Evolutionary conservation across 2,797 vertebrate species (phyloP).

Genomic region (Streptopelia turtur): DNA sequence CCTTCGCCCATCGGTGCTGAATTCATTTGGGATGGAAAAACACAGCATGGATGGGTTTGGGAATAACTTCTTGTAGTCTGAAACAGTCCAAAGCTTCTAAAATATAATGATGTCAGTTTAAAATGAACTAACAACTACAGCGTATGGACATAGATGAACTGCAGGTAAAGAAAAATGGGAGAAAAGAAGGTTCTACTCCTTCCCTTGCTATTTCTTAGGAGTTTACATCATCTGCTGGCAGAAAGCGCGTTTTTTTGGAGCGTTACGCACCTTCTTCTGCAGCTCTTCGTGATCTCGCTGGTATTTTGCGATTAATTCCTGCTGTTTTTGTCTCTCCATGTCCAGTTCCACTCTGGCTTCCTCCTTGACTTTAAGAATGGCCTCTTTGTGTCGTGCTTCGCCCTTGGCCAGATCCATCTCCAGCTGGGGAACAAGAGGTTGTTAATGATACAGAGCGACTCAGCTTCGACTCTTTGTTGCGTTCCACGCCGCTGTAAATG

Average conservation of each 20-base stretch:
- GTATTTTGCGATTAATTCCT: constrained; percentile 77
- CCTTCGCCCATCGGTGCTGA: too few relatives aligned
- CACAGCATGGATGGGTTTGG: not conserved
- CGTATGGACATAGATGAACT: not conserved
- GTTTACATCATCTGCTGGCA: not conserved
- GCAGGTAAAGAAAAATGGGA: not conserved
- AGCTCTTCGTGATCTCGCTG: constrained; percentile 78
- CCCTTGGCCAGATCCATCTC: constrained; percentile 75
- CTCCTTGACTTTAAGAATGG: constrained; percentile 73
- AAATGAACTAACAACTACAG: not conserved
- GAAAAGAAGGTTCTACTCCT: not conserved
- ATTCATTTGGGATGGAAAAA: not conserved
- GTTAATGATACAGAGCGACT: not conserved
- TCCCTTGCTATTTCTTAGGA: not conserved
- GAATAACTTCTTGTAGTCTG: not conserved
- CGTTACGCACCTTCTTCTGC: constrained; percentile 79
- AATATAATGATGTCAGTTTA: not conserved
- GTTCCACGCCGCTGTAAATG: not conserved
- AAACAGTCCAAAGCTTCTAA: not conserved
- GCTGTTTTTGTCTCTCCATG: constrained; percentile 82
- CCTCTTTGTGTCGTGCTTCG: constrained; percentile 74
- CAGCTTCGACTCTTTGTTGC: not conserved
- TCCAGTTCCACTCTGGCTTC: constrained; percentile 78
- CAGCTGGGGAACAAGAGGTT: constrained; percentile 69
- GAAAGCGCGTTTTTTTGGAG: not conserved